These are phyloP conservation scores for Egretta garzetta DNA, from an alignment of 2,113 vertebrate species.

Conservation along the genomic window DNA sequence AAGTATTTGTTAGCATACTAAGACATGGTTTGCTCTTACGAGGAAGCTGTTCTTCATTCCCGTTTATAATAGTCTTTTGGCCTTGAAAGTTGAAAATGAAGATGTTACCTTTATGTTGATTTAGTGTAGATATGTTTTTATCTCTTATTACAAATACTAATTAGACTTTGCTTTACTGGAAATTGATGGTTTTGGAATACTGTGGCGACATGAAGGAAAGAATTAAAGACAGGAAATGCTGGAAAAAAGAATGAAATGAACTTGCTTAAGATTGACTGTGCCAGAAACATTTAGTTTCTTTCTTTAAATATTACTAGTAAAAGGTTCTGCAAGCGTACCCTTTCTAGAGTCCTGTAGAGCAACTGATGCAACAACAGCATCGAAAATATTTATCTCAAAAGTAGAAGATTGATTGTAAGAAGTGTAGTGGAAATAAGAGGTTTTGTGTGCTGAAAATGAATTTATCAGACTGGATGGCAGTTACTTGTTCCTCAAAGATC, in stretches of 20 bases:
- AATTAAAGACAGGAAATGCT: neutral
- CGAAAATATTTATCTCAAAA: neutral
- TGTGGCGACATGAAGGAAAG: neutral
- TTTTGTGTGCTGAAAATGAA: neutral
- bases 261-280: neutral
- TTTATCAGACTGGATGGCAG: neutral
- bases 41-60: neutral
- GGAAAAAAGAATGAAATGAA: neutral
- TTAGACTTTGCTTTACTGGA: neutral
- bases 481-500: neutral
- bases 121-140: neutral
- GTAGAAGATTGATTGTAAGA: neutral
- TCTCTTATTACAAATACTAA: neutral
- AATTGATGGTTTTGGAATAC: neutral
- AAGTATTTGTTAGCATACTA: neutral
- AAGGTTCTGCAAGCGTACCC: neutral
- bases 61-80: neutral
- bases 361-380: fast-evolving
- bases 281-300: neutral
- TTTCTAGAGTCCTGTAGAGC: neutral
- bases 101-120: neutral
- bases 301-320: neutral
- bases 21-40: neutral
- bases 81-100: neutral
- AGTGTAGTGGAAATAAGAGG: neutral